Conservation (phyloP, 2,113 vertebrate genomes). For the Otus sunia region DNA sequence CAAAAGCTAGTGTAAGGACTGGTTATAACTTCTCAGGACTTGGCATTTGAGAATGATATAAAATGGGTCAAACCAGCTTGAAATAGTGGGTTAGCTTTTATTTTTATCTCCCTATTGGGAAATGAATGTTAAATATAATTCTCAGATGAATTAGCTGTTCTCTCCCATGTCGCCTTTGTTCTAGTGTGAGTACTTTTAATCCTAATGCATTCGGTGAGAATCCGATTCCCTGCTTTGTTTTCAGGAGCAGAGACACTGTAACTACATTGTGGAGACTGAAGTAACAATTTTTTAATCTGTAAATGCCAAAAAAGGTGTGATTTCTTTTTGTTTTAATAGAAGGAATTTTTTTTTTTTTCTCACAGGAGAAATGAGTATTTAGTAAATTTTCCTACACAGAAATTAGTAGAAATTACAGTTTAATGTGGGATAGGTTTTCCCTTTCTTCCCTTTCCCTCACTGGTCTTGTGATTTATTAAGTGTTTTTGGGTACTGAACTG, state of each 20-base stretch:
- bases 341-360: not conserved
- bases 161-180: not conserved
- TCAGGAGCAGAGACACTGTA: not conserved
- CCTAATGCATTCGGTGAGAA: not conserved
- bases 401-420: not conserved
- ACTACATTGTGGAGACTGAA: not conserved
- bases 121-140: not conserved
- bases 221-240: not conserved
- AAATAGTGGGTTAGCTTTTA: not conserved
- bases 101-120: not conserved
- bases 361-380: not conserved
- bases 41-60: not conserved
- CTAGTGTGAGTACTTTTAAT: not conserved
- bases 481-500: not conserved
- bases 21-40: not conserved
- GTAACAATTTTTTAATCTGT: not conserved
- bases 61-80: not conserved
- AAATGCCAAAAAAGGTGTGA: not conserved
- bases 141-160: not conserved
- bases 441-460: conserved; percentile 13
- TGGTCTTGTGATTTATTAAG: conserved; percentile 34
- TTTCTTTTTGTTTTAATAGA: not conserved
- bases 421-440: conserved; percentile 7
- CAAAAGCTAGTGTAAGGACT: not conserved
- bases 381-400: not conserved